These are phyloP conservation scores for Styela clava DNA, from an alignment of 23 tunicate species.

Conservation along the genomic window DNA sequence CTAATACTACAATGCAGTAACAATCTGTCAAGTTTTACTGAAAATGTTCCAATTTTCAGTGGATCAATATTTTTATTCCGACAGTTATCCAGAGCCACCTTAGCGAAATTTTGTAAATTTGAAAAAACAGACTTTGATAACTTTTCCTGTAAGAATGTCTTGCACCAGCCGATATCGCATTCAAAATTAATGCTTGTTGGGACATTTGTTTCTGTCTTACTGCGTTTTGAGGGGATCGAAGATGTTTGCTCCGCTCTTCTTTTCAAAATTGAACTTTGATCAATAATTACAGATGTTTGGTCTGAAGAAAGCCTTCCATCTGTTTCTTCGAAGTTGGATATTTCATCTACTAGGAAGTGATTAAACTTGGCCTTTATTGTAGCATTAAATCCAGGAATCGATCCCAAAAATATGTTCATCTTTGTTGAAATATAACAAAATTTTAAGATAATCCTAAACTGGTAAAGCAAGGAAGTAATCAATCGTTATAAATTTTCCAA, in stretches of 20 bases:
- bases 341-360: slow-evolving; percentile 48
- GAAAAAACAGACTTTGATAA: background rate
- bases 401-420: background rate
- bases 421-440: background rate
- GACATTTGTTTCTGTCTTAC: background rate
- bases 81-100: background rate
- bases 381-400: slow-evolving; percentile 18
- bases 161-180: background rate
- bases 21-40: slow-evolving; percentile 18
- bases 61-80: background rate
- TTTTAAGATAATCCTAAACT: too few species aligned
- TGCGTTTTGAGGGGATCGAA: background rate
- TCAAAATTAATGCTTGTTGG: background rate
- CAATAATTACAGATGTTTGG: background rate
- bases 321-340: slow-evolving; percentile 10
- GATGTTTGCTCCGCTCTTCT: background rate
- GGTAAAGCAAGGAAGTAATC: background rate
- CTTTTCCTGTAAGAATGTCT: background rate
- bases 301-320: background rate
- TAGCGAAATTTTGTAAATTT: background rate
- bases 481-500: slow-evolving; percentile 55
- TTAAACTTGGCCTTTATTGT: slow-evolving; percentile 19
- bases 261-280: background rate
- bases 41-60: slow-evolving; percentile 31
- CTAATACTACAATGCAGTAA: slow-evolving; percentile 34